Evolutionary conservation across 2,113 vertebrate genomes (phyloP).

Genomic region (Cacatua alba): DNA sequence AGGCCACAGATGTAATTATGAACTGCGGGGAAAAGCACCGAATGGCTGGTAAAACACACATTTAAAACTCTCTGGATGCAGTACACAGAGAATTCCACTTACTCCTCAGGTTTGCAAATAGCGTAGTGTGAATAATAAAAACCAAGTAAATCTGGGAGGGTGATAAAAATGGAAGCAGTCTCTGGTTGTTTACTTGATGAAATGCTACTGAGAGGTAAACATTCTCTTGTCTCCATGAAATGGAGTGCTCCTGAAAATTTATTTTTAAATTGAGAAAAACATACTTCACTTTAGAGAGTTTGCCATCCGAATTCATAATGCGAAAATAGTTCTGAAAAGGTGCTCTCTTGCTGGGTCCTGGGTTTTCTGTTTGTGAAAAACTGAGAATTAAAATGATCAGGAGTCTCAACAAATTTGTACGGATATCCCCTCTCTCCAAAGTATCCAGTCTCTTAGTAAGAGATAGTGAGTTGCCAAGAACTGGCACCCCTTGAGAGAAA

Average conservation of each 20-base stretch:
- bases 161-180: neutral
- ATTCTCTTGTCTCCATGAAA: neutral
- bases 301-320: neutral
- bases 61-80: neutral
- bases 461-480: neutral
- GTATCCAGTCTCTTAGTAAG: neutral
- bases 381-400: neutral
- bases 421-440: neutral
- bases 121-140: conserved; percentile 25
- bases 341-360: neutral
- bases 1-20: conserved; percentile 39
- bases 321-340: neutral
- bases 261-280: neutral
- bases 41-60: neutral
- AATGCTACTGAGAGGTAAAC: neutral
- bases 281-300: neutral
- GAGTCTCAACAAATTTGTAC: neutral
- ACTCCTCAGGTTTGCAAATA: conserved; percentile 7
- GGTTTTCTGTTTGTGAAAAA: neutral
- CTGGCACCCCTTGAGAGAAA: neutral
- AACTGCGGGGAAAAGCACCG: neutral
- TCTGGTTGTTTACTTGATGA: neutral
- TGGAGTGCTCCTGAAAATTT: neutral
- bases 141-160: neutral
- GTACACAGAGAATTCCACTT: neutral